Evolutionary conservation across 2,888 invertebrate species (phyloP), one percentile per base, ranked within the genome.

Genomic region (Scelioninae gen. 1): DNA sequence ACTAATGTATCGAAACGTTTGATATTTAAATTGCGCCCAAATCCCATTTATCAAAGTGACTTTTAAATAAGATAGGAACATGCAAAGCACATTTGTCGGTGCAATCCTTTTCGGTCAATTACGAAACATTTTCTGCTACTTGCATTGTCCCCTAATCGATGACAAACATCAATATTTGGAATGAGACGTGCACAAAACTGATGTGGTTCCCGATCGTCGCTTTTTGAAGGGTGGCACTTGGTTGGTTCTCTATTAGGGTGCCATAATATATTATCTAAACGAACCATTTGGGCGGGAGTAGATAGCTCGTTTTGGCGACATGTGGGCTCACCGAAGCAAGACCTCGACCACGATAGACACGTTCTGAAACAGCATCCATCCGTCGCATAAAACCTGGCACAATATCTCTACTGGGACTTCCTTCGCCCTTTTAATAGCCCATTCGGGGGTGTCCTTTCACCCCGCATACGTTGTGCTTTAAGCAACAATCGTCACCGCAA

Each of bases 321-420:
- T 92, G 91, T 92, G 92, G 91, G 91, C 86, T 89, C 91, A 91
- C 84, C 92, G 88, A 88, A 90, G 90, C 92, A 90, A 90, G 89
- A 92, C 92, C 91, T 85, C 88, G 85, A 85, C 82, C 84, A 84
- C 86, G 85, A 86, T 85, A 88, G 87, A 88, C 87, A 86, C 87
- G 88, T 87, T 65, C 69, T 75, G 78, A 75, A 85, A 76, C 82
- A 78, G 84, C 80, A 85, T 84, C 79, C 82, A 79, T 84, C 79
- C 83, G 82, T 88, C 88, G 78, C 89, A 89, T 89, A 89, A 87
- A 89, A 90, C 89, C 88, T 86, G 82, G 79, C 83, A 85, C 89
- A 90, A 89, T 91, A 90, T 91, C 89, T 90, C 91, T 89, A 90
- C 88, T 89, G 91, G 91, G 91, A 91, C 89, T 89, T 89, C 89